Base-by-base conservation (phyloP, 2,888 invertebrate species). In the Apamea crenata region DNA sequence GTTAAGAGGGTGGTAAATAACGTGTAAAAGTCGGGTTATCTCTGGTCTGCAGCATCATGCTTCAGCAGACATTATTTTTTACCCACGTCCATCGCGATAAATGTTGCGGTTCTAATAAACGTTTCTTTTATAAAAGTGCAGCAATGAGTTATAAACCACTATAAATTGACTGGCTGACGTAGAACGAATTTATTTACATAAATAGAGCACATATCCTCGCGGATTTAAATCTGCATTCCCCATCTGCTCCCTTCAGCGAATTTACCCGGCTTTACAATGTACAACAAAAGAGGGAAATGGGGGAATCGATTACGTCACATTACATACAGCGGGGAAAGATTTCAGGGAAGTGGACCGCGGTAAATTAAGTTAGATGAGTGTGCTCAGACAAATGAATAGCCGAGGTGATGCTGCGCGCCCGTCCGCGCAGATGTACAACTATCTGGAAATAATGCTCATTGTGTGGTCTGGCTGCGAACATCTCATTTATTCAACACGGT, bases 281-380 rank as follows among this genome's bases (percentile, higher is more conserved):
- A 77, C 50, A 74, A 71, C 70, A 78, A 56, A 70, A 77, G 47
- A 56, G 50, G 56, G 44, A 75, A 87, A 72, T 70, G 69, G 69
- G 59, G 56, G 29, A 75, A 87, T 82, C 78, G 80, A 81, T 80
- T 68, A 74, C 53, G 75, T 82, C 68, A 67, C 74, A 74, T 85
- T 80, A 83, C 50, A 77, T 70, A 63, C 59, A 81, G 69, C 69
- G 74, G 72, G 72, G n/a, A 84, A 88, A 86, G 82, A 83, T 88
- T 89, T 80, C 73, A 70, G 80, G 77, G 68, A 86, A 90, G 79
- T 86, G 85, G 82, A 74, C 78, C 82, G 82, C 79, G 75, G 82
- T 88, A 86, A 90, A 91, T 87, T 85, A 89, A 88, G 86, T 83
- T 90, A 89, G 90, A 91, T 89, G 87, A 88, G 86, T 81, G 87